These are phyloP conservation scores for Oxyura jamaicensis DNA, from an alignment of 2,113 vertebrate genomes.

Conservation along the genomic window DNA sequence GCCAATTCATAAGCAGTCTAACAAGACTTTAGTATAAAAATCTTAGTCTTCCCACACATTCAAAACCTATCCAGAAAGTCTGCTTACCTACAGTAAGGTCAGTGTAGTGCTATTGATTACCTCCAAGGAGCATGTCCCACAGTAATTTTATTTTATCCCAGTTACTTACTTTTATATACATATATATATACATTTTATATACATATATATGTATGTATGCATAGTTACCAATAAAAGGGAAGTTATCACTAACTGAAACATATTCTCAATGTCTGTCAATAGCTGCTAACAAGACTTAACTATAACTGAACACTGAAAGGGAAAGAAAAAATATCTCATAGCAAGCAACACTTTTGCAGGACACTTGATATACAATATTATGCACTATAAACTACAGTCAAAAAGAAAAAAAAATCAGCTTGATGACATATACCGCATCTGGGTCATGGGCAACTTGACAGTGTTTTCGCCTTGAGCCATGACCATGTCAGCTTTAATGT, in stretches of 20 bases:
- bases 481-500: slow-evolving; percentile 39
- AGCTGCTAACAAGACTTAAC: neutral
- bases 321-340: neutral
- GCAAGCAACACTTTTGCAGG: neutral
- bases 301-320: neutral
- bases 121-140: neutral
- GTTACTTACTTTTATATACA: neutral
- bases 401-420: slow-evolving; percentile 32
- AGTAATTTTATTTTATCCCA: neutral
- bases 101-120: neutral
- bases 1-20: neutral
- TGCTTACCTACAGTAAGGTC: neutral
- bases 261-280: neutral
- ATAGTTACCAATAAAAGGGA: neutral
- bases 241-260: neutral
- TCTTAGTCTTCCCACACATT: neutral
- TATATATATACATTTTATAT: neutral
- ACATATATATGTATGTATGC: neutral
- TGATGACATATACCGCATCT: slow-evolving; percentile 43
- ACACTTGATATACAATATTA: slow-evolving; percentile 30
- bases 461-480: slow-evolving; percentile 26
- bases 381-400: neutral
- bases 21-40: neutral
- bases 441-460: slow-evolving; percentile 49
- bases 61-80: neutral